Evolutionary conservation across 2,113 vertebrate genomes (phyloP).

Genomic region (Oreochromis tanganicae): DNA sequence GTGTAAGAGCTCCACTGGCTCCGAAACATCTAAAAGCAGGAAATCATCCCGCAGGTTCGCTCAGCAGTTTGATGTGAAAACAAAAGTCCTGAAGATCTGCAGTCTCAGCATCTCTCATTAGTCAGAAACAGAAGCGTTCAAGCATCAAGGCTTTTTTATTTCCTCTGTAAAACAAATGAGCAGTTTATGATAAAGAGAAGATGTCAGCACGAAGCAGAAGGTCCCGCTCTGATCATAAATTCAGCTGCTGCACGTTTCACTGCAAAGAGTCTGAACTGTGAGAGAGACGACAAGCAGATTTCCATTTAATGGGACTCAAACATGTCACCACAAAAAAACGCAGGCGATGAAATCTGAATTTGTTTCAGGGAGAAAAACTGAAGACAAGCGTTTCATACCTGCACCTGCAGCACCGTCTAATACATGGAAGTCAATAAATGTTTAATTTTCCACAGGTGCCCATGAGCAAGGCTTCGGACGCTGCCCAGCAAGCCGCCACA

Average conservation of each 20-base stretch:
- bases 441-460: background rate
- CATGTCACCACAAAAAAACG: background rate
- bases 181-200: background rate
- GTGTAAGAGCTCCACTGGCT: background rate
- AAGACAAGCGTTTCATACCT: background rate
- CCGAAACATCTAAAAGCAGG: background rate
- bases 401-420: background rate
- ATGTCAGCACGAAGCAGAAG: background rate
- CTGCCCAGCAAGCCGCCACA: fast-evolving
- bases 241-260: background rate
- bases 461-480: fast-evolving
- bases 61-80: background rate
- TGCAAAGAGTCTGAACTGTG: background rate
- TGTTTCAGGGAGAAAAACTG: background rate
- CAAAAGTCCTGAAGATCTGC: background rate
- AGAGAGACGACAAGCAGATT: background rate
- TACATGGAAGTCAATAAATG: background rate
- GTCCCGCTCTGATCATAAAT: background rate
- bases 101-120: background rate
- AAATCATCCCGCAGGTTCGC: background rate
- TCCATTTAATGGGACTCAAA: background rate
- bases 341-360: background rate
- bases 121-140: background rate
- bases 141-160: background rate
- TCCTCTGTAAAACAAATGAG: background rate